Percentiles rank a stretch among this genome's conserved stretches.
Conservation (phyloP, 2,797 vertebrate genomes). For the Chrosomus eos region DNA sequence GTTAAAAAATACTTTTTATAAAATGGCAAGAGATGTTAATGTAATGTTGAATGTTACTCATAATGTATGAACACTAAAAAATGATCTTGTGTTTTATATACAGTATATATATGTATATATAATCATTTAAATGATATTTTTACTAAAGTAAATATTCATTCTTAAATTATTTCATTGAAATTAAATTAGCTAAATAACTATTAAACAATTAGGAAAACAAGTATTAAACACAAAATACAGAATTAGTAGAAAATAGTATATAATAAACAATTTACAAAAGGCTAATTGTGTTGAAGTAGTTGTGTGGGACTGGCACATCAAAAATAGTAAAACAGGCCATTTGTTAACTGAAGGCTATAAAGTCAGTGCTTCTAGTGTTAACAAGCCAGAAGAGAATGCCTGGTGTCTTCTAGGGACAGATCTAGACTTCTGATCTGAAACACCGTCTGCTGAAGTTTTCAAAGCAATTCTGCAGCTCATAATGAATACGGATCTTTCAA, state of each 20-base stretch:
- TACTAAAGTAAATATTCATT: neutral
- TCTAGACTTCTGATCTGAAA: constrained; percentile 65
- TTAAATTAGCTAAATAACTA: neutral
- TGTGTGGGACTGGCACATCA: neutral
- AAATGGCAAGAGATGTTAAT: neutral
- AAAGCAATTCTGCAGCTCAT: constrained; percentile 24
- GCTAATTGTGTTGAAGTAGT: neutral
- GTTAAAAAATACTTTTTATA: neutral
- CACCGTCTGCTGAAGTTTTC: constrained; percentile 26
- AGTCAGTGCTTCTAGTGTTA: neutral
- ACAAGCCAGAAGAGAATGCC: neutral
- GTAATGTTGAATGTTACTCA: neutral
- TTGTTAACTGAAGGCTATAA: neutral
- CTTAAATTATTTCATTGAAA: too few relatives aligned
- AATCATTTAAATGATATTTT: neutral
- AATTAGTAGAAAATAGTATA: too few relatives aligned
- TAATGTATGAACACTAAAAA: neutral
- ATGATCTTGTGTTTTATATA: too few relatives aligned
- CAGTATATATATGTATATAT: too few relatives aligned
- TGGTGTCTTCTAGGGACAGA: neutral
- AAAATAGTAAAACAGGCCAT: neutral
- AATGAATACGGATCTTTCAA: neutral
- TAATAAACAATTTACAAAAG: neutral
- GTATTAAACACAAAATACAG: neutral
- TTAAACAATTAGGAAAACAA: neutral